phyloP scores from a whole-genome alignment of 2,797 vertebrate species.

The Gymnocypris eckloni region DNA sequence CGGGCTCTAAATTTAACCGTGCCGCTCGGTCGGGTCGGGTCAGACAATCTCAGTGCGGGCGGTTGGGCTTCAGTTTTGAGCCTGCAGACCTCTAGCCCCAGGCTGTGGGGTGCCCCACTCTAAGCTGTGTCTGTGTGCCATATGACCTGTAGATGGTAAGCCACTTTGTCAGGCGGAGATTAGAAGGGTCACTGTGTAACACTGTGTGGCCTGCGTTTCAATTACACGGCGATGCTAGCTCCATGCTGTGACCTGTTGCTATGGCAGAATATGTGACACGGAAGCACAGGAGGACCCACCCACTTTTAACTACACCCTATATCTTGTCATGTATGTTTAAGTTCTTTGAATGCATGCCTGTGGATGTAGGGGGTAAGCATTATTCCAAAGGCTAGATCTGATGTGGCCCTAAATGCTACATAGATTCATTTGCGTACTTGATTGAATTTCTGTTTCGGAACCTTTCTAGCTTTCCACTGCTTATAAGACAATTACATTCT shows the following conservation, averaged over 20 bases:
- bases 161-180: constrained; percentile 84
- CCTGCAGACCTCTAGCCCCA: too few species aligned
- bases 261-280: constrained; percentile 49
- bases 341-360: background rate
- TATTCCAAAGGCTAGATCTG: background rate
- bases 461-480: background rate
- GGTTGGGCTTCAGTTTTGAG: too few species aligned
- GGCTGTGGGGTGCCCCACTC: constrained; percentile 61
- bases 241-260: constrained; percentile 68
- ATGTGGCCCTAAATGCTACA: background rate
- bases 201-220: constrained; percentile 73
- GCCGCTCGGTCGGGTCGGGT: too few species aligned
- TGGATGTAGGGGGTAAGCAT: background rate
- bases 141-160: constrained; percentile 81
- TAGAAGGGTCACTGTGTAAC: constrained; percentile 79
- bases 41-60: too few species aligned
- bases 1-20: too few species aligned
- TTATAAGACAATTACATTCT: background rate
- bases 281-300: constrained; percentile 26
- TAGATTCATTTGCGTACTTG: too few species aligned
- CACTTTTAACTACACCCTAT: constrained; percentile 14
- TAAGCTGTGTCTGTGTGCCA: constrained; percentile 77
- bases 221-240: constrained; percentile 73
- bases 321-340: background rate
- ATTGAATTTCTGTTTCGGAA: background rate